These are phyloP conservation scores for Nylanderia fulva DNA, from an alignment of 1,140 invertebrate genomes.

Conservation along the genomic window DNA sequence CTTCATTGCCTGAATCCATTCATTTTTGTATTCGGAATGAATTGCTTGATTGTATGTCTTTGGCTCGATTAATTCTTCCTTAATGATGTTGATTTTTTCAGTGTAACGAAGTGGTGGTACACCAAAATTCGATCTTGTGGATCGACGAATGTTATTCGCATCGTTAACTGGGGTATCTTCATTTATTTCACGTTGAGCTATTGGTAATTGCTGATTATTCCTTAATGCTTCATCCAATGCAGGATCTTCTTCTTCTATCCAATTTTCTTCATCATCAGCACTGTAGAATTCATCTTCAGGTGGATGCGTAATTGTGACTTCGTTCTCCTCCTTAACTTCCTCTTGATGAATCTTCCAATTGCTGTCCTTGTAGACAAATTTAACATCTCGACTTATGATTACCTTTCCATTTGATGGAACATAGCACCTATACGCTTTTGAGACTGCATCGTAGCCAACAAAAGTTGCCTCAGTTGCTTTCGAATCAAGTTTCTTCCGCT, in stretches of 20 bases:
- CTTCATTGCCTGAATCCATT: no score
- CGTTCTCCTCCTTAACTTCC: background rate
- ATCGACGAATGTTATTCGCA: background rate
- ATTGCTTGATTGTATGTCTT: no score
- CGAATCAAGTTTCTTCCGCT: conserved; percentile 13
- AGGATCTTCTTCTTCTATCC: background rate
- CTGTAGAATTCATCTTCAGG: no score
- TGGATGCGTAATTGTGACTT: conserved; percentile 7
- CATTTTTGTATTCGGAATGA: no score
- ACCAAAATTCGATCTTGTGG: background rate
- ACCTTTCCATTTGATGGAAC: background rate
- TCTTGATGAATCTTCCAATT: conserved; percentile 10
- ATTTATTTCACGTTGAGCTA: background rate
- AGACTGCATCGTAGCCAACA: conserved; percentile 6
- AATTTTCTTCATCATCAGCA: background rate
- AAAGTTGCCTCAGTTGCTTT: conserved; percentile 16
- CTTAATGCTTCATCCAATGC: background rate
- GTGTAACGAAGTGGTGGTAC: conserved; percentile 20
- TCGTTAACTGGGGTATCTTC: background rate
- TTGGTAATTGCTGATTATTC: background rate
- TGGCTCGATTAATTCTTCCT: conserved; percentile 6
- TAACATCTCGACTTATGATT: conserved; percentile 13
- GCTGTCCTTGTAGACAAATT: background rate
- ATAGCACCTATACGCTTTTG: conserved; percentile 32
- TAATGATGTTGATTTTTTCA: background rate